Evolutionary conservation across 2,797 vertebrate species (phyloP), one percentile per base, ranked within the genome.

Genomic region (Cirrhinus molitorella): DNA sequence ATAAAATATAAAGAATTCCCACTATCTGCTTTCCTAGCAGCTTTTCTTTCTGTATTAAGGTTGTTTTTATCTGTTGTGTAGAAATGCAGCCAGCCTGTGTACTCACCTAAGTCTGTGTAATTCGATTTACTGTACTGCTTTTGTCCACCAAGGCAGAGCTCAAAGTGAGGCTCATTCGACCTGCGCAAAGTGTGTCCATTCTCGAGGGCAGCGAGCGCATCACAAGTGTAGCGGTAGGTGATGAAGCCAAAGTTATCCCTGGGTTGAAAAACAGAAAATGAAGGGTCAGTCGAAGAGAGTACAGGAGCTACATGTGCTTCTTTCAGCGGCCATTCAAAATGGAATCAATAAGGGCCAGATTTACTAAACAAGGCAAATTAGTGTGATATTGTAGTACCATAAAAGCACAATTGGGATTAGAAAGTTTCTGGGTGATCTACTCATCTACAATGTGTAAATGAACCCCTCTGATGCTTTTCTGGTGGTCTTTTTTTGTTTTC

Each of bases 171-270:
- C 91, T 99, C 97, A 43, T 96, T 94, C 68, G 94, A 95, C 94
- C 96, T 94, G 95, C 97, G 97, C 92, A 99, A 95, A 93, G 97
- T 96, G 92, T 98, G 97, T 96, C 97, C 98, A 79, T 98, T 98
- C 94, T 99, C 97, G 92, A 99, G 96, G 95, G 98, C 98, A 93
- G 97, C 97, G 55, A 98, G 97, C 91, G 97, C 98, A 73, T 99
- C 98, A 95, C 98, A 99, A 92, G 97, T 99, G 87, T 98, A 99
- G 94, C 98, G 97, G 96, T 98, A 99, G 90, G 97, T 99, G 96
- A 99, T 98, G 96, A 99, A 99, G 96, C 97, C 98, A 91, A 98
- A 99, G 94, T 96, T 97, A 95, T 98, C 96, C 95, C 98, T 99
- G 95, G 47, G 73, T 70, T 78, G 71, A 74, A 37, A 80, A 90